These are phyloP conservation scores for Enhydra lutris DNA, from an alignment of 2,113 vertebrate genomes.

Conservation along the genomic window DNA sequence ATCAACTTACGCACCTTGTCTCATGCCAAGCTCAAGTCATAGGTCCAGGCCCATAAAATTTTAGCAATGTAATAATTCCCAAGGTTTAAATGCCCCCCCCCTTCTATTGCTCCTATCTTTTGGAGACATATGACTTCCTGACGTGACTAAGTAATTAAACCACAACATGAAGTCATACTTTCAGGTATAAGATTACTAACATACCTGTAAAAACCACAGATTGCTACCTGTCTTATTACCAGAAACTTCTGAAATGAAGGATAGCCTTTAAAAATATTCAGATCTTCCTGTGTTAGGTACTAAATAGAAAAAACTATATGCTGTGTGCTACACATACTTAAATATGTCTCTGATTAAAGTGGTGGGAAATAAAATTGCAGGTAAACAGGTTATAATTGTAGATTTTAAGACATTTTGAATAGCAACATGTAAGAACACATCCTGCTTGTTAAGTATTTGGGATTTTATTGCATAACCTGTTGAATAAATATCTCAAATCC, in stretches of 20 bases:
- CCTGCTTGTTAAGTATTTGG: background rate
- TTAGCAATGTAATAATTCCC: background rate
- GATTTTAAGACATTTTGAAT: background rate
- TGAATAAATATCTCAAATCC: background rate
- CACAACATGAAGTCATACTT: conserved; percentile 11
- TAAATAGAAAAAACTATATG: background rate
- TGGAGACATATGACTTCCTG: background rate
- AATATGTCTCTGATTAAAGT: background rate
- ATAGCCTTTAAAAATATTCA: background rate
- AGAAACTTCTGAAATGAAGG: background rate
- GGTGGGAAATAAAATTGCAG: background rate
- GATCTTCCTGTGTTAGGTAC: background rate
- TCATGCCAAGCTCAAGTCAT: background rate
- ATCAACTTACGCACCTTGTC: background rate
- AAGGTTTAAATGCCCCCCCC: background rate
- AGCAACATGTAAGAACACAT: background rate
- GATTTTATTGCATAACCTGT: background rate
- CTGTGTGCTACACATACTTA: background rate
- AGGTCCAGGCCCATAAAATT: background rate
- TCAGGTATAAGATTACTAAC: background rate
- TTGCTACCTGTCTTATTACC: background rate
- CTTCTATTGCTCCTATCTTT: background rate
- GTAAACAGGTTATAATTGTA: background rate
- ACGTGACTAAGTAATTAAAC: background rate
- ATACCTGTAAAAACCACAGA: background rate